These are phyloP conservation scores for Conchocele bisecta DNA, from an alignment of 2,888 invertebrate genomes.

Conservation along the genomic window DNA sequence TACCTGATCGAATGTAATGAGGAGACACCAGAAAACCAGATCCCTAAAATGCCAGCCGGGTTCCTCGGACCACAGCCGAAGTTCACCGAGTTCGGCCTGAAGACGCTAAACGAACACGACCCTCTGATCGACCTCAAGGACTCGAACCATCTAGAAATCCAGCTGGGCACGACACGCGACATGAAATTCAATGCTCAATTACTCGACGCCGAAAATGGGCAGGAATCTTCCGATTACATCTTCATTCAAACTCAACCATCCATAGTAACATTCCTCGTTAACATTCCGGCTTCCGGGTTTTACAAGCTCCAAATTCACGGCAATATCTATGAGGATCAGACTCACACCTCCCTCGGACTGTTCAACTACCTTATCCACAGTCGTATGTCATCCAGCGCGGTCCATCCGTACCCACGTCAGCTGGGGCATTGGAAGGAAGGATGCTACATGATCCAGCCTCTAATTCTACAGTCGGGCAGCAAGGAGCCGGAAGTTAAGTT, in stretches of 20 bases:
- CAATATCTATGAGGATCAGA: conserved; percentile 61
- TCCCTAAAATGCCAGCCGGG: conserved; percentile 62
- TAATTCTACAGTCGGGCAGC: conserved; percentile 48
- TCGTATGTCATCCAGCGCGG: conserved; percentile 37
- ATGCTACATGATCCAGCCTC: conserved; percentile 65
- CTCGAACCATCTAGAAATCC: conserved; percentile 60
- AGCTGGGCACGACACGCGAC: conserved; percentile 58
- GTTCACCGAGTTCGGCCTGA: conserved; percentile 64
- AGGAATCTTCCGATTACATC: conserved; percentile 60
- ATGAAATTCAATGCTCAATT: conserved; percentile 67
- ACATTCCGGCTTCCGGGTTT: conserved; percentile 61
- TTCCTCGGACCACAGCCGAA: conserved; percentile 68
- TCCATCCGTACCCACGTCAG: conserved; percentile 61
- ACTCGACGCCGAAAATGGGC: conserved; percentile 46
- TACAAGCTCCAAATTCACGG: conserved; percentile 66
- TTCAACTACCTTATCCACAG: conserved; percentile 65
- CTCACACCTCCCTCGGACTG: conserved; percentile 63
- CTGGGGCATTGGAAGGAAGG: conserved; percentile 70
- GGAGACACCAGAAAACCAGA: conserved; percentile 44
- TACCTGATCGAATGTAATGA: conserved; percentile 64
- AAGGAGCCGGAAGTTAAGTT: conserved; percentile 58
- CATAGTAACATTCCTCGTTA: conserved; percentile 62
- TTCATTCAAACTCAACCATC: conserved; percentile 64
- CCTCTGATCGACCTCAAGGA: conserved; percentile 63
- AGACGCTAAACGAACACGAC: conserved; percentile 62